Evolutionary conservation across 2,888 invertebrate genomes (phyloP), one percentile per base, ranked within the genome.

Genomic region (Malthinus seriepunctatus): DNA sequence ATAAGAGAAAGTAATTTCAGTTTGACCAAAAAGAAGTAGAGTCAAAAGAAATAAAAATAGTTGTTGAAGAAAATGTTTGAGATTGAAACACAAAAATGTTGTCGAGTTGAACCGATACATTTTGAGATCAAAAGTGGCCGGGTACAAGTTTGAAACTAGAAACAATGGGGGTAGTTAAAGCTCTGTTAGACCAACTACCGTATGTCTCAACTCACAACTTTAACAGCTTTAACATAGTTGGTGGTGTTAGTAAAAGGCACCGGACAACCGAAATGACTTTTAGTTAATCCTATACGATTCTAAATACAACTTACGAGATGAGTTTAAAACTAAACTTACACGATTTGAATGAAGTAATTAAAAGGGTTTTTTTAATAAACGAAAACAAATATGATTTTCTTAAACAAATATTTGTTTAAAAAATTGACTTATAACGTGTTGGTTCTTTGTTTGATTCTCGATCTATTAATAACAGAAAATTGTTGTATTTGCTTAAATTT

Each of bases 141-240:
- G 23, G 23, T 23, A 51, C 62, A 65, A 64, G 56, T 60, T 60
- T 49, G 56, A 60, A 66, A 67, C 67, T 67, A 63, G 67, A 65
- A 67, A 69, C 67, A 67, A 67, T 69, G 67, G 61, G 65, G n/a
- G 65, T 61, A 58, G 60, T 56, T 58, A 59, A 61, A 63, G 62
- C 64, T 63, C 64, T 57, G 62, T 59, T 56, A 56, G 60, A 58
- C 23, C 23, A 23, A 23, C 59, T 59, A 66, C 65, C 64, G 65
- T 69, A 69, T 67, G 67, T 63, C 65, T 63, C 57, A 56, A 67
- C 64, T 69, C 65, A 61, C 57, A 56, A 67, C 64, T 69, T 69
- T 69, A 67, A 61, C 56, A 62, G 63, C 64, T 63, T 57, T 63
- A 64, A 67, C 67, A 64, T 65, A 63, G 66, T 67, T 67, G 62